phyloP scores from a whole-genome alignment of 2,113 vertebrate species.

The Trematomus loennbergii region DNA sequence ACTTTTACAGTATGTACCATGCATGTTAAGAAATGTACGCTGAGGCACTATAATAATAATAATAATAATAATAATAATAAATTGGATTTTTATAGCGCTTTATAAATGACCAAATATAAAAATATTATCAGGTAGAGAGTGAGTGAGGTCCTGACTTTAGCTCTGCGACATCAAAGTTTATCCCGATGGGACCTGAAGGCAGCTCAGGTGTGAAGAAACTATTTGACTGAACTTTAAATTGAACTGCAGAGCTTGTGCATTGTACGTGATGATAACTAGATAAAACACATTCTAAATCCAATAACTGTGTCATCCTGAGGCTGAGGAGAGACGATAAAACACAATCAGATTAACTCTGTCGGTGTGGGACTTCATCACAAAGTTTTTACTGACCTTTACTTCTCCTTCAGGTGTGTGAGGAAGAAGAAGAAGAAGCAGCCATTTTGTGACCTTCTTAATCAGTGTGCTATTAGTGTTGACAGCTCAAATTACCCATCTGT shows the following conservation, averaged over 20 bases:
- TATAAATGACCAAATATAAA: background rate
- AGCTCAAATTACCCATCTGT: conserved; percentile 50
- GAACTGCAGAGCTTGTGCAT: conserved; percentile 23
- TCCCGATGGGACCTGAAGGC: conserved; percentile 23
- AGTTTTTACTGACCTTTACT: conserved; percentile 9
- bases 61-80: too few relatives aligned
- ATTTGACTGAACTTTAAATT: conserved; percentile 53
- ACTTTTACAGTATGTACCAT: too few relatives aligned
- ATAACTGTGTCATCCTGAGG: conserved; percentile 21
- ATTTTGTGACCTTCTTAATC: conserved; percentile 23
- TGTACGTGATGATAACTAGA: conserved; percentile 32
- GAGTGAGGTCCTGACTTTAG: conserved; percentile 4
- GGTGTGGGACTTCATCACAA: conserved; percentile 6
- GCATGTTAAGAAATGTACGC: too few relatives aligned
- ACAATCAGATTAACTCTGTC: conserved; percentile 1
- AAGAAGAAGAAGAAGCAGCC: conserved; percentile 14
- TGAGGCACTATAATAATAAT: too few relatives aligned
- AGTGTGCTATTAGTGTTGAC: conserved; percentile 36
- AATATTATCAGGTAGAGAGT: background rate
- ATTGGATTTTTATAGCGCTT: too few relatives aligned
- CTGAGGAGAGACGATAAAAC: conserved; percentile 14
- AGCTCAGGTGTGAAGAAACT: conserved; percentile 1
- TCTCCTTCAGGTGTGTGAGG: conserved; percentile 16
- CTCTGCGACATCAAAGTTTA: conserved; percentile 31
- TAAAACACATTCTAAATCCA: conserved; percentile 33